A percentile compares a stretch with the other conserved stretches of the same genome.
phyloP scores from a whole-genome alignment of 2,888 invertebrate genomes.

The Falcaria lacertinaria region DNA sequence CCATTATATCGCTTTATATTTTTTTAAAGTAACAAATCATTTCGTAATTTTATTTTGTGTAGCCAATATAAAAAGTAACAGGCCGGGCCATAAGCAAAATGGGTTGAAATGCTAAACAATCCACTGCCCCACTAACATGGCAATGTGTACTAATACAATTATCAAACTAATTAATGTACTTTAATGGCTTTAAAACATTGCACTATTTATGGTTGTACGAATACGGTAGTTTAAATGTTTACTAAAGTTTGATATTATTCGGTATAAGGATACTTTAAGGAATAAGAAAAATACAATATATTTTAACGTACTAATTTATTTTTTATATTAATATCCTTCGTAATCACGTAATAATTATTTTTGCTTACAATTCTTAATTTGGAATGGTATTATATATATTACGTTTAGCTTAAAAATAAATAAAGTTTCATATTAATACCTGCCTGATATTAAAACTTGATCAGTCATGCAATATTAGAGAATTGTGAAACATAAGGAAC shows the following conservation, averaged over 20 bases:
- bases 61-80: too few species aligned
- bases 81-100: too few species aligned
- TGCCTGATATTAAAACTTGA: slow-evolving; percentile 43
- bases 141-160: not conserved
- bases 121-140: not conserved
- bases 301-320: slow-evolving; percentile 66
- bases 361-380: slow-evolving; percentile 76
- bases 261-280: too few species aligned
- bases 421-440: slow-evolving; percentile 47
- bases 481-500: slow-evolving; percentile 45
- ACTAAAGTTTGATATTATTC: too few species aligned
- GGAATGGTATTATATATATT: slow-evolving; percentile 74
- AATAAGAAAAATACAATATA: slow-evolving; percentile 14
- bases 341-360: slow-evolving; percentile 67
- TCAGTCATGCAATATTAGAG: slow-evolving; percentile 52
- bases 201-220: too few species aligned
- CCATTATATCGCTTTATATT: too few species aligned
- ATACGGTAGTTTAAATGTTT: too few species aligned
- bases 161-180: too few species aligned
- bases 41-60: too few species aligned
- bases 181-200: not conserved
- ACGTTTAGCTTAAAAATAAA: slow-evolving; percentile 75
- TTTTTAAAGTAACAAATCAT: too few species aligned
- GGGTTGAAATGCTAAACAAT: too few species aligned
- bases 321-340: slow-evolving; percentile 67